Conservation (phyloP, 2,113 vertebrate genomes). For the Apteryx mantelli region DNA sequence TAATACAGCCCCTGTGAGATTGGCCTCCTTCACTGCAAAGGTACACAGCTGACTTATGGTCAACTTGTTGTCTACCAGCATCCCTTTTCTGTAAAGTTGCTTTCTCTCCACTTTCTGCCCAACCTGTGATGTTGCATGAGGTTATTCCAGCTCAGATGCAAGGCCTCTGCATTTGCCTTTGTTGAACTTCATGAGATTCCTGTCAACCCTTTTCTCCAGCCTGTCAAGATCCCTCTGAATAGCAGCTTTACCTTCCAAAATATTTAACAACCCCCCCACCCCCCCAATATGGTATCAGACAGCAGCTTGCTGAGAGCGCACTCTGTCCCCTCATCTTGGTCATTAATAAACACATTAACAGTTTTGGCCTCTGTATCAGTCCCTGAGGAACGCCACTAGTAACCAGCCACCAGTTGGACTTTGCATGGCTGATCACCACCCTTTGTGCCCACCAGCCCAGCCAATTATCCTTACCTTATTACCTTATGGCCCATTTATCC, state of each 20-base stretch:
- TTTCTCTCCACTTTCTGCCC: too few relatives aligned
- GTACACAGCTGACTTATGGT: too few relatives aligned
- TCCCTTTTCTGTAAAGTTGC: too few relatives aligned
- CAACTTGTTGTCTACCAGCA: too few relatives aligned
- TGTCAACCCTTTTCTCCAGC: too few relatives aligned
- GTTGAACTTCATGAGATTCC: too few relatives aligned
- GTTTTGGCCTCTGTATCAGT: not conserved
- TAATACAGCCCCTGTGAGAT: too few relatives aligned
- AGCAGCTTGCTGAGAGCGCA: not conserved
- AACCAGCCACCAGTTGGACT: not conserved
- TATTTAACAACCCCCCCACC: not conserved
- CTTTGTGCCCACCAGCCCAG: accelerated
- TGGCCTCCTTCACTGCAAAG: too few relatives aligned
- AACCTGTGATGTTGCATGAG: too few relatives aligned
- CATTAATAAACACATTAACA: not conserved
- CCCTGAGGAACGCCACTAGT: not conserved
- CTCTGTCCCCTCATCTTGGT: not conserved
- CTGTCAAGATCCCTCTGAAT: not conserved
- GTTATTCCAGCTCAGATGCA: too few relatives aligned
- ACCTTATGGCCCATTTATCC: not conserved
- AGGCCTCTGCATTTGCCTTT: too few relatives aligned
- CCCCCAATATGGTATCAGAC: not conserved
- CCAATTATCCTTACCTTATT: not conserved
- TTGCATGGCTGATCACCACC: not conserved
- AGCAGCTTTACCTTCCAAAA: not conserved